These are phyloP conservation scores for Altica lythri DNA, from an alignment of 2,888 invertebrate species.

Conservation along the genomic window DNA sequence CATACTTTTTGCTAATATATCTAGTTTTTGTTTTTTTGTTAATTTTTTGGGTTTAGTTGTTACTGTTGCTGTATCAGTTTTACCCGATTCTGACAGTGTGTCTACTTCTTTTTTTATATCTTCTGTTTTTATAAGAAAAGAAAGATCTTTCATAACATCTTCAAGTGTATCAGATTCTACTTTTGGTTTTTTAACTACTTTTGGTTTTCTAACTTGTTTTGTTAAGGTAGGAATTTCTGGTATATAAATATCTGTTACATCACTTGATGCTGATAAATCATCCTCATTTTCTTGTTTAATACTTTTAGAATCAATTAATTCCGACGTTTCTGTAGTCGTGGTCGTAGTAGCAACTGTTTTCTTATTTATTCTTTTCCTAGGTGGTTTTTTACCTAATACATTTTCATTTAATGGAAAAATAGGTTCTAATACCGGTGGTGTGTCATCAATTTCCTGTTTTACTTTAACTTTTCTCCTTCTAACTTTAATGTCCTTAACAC, in stretches of 20 bases:
- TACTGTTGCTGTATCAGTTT: constrained; percentile 43
- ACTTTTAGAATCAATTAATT: constrained; percentile 39
- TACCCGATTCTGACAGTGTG: constrained; percentile 42
- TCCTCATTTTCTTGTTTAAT: constrained; percentile 42
- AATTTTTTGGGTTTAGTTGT: constrained; percentile 45
- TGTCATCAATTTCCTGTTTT: constrained; percentile 39
- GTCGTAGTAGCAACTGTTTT: too few species aligned
- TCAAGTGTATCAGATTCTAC: constrained; percentile 47
- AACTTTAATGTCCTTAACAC: constrained; percentile 45
- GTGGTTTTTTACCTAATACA: constrained; percentile 34
- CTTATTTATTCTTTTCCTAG: constrained; percentile 40
- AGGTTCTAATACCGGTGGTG: constrained; percentile 51
- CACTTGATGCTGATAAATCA: constrained; percentile 30
- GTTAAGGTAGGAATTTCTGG: constrained; percentile 30
- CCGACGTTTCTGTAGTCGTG: constrained; percentile 32
- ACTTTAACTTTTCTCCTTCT: constrained; percentile 32
- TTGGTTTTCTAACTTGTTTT: constrained; percentile 34
- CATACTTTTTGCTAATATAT: constrained; percentile 45
- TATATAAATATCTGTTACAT: constrained; percentile 32
- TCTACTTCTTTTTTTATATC: constrained; percentile 46
- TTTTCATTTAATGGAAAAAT: constrained; percentile 48
- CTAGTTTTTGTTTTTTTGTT: constrained; percentile 42
- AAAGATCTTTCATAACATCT: constrained; percentile 53
- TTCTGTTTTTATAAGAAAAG: constrained; percentile 45
- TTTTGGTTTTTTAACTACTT: constrained; percentile 38